phyloP scores from a whole-genome alignment of 2,113 vertebrate species.

The Circaetus gallicus region DNA sequence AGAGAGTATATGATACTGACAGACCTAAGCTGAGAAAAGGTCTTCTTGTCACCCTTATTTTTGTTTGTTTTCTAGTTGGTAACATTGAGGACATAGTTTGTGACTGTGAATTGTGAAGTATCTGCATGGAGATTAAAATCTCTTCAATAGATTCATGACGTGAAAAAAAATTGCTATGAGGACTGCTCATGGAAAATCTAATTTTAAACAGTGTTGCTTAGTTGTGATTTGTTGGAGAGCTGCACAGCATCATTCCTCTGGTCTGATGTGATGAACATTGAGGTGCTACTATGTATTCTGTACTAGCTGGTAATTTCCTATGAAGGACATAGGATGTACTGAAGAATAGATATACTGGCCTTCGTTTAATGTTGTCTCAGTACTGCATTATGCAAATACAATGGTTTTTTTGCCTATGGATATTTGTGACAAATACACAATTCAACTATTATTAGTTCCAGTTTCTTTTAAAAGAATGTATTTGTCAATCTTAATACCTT shows the following conservation, averaged over 20 bases:
- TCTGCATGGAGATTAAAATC: slow-evolving; percentile 6
- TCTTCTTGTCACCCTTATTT: background rate
- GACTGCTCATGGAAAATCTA: slow-evolving; percentile 50
- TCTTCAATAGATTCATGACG: background rate
- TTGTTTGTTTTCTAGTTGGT: background rate
- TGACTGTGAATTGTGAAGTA: background rate
- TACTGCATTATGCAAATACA: background rate
- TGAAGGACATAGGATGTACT: background rate
- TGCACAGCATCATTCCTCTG: background rate
- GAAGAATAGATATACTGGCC: background rate
- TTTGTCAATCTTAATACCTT: background rate
- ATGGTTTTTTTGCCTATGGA: background rate
- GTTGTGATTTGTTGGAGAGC: background rate
- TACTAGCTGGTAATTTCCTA: background rate
- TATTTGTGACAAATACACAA: background rate
- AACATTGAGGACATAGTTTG: background rate
- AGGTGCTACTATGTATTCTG: background rate
- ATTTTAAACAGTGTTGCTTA: slow-evolving; percentile 34
- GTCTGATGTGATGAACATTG: background rate
- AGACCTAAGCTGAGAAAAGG: background rate
- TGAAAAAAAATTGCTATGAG: background rate
- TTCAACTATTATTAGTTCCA: background rate
- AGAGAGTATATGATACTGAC: background rate
- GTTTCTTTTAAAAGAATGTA: background rate
- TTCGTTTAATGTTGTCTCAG: background rate